Base-by-base conservation (phyloP, 2,113 vertebrate species). In the Microtus ochrogaster region DNA sequence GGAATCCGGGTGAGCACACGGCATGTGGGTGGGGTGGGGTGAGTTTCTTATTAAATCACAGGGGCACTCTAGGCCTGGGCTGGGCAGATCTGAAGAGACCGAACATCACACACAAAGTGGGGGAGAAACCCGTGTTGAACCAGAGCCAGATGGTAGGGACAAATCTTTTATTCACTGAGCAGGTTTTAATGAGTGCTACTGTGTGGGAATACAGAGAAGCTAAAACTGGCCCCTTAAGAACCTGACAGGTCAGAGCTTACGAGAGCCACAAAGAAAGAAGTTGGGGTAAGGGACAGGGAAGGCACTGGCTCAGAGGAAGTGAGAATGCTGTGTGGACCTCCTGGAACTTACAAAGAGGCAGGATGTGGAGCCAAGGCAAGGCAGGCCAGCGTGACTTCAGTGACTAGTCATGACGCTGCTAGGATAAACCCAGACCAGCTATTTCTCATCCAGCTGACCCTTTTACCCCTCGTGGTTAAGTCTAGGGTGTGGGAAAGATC, bases 301-400 rank as follows among this genome's bases (percentile, higher is more conserved):
- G 36, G 68, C 89, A 24, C 13, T 17, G 70, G 47, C 66, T 44
- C 82, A 13, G 24, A 96, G 96, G 81, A 87, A 84, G 92, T 90
- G 49, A 85, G 74, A 86, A 36, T 66, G 70, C 49, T 61, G 9
- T 2, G n/a, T 19, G 70, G 73, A 44, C 73, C 55, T 92, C 68
- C 82, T 10, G 7, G 73, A 65, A 94, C 91, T 49, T 87, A 73
- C 89, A 82, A 52, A 78, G 63, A 28, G 87, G 63, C 63, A 70
- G 92, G 87, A 90, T 81, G n/a, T 89, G 78, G 63, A 79, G n/a
- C 8, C 11, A n/a, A 63, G n/a, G 52, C 41, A 85, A 82, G 78
- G 52, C 76, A 21, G 8, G 36, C 49, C 90, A 68, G 92, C 66
- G 82, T 92, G 94, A 90, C 85, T 44, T 84, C 41, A 86, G 55